Conservation (phyloP, 2,888 invertebrate genomes). For the Allygus modestus region DNA sequence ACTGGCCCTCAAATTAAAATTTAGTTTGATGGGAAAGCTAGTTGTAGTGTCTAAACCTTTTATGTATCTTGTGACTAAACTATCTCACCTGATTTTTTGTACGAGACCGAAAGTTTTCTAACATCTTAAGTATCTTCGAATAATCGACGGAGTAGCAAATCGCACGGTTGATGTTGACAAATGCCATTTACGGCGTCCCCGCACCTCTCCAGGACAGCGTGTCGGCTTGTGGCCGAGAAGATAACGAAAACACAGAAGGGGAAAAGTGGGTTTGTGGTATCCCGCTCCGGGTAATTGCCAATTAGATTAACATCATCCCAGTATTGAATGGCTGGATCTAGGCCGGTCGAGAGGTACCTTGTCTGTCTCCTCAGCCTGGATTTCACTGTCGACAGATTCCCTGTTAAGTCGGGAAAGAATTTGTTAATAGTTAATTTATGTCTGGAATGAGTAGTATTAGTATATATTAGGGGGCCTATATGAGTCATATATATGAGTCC, state of each 20-base stretch:
- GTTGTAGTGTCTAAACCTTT: no score
- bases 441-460: no score
- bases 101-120: no score
- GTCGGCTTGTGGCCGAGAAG: not conserved
- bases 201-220: not conserved
- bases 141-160: not conserved
- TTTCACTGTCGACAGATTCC: slow-evolving; percentile 22
- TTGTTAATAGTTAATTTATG: no score
- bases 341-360: not conserved
- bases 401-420: not conserved
- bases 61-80: no score
- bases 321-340: slow-evolving; percentile 44
- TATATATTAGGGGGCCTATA: no score
- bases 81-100: no score
- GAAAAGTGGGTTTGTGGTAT: slow-evolving; percentile 56
- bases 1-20: no score
- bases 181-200: not conserved
- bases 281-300: slow-evolving; percentile 41
- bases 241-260: slow-evolving; percentile 34
- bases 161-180: not conserved
- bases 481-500: no score
- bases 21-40: no score
- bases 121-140: no score
- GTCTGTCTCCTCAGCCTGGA: not conserved
- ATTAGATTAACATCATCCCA: slow-evolving; percentile 55